Conservation (phyloP, 2,797 vertebrate species). For the Molossus alvarezi region DNA sequence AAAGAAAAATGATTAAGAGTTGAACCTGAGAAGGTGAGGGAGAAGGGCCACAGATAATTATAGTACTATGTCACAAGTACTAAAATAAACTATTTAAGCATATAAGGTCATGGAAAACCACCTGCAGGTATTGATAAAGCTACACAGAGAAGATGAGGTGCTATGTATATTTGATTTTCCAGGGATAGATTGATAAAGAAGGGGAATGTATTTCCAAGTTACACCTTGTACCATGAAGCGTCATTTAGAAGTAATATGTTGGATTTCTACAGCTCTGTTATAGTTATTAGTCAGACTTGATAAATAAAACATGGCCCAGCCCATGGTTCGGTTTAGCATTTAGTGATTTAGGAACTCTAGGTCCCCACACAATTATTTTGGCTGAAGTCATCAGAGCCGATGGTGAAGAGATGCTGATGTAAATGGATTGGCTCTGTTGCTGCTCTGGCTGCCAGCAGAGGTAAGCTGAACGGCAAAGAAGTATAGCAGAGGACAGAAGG, state of each 20-base stretch:
- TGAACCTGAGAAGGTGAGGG: neutral
- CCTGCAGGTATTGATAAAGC: neutral
- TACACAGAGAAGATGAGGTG: neutral
- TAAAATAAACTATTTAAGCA: neutral
- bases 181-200: neutral
- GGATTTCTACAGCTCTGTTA: neutral
- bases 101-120: neutral
- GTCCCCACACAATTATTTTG: neutral
- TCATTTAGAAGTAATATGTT: slow-evolving; percentile 23
- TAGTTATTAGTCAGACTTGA: neutral
- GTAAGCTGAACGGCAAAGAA: neutral
- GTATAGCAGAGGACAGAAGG: neutral
- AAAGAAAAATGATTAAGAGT: neutral
- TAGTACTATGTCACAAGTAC: neutral
- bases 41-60: neutral
- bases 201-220: neutral
- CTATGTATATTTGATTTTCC: neutral
- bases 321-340: slow-evolving; percentile 21
- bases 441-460: neutral
- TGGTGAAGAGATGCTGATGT: neutral
- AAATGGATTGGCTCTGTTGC: neutral
- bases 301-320: neutral
- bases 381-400: neutral
- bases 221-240: neutral
- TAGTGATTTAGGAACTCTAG: neutral